Conservation (phyloP, 2,113 vertebrate species). For the Mastomys coucha region DNA sequence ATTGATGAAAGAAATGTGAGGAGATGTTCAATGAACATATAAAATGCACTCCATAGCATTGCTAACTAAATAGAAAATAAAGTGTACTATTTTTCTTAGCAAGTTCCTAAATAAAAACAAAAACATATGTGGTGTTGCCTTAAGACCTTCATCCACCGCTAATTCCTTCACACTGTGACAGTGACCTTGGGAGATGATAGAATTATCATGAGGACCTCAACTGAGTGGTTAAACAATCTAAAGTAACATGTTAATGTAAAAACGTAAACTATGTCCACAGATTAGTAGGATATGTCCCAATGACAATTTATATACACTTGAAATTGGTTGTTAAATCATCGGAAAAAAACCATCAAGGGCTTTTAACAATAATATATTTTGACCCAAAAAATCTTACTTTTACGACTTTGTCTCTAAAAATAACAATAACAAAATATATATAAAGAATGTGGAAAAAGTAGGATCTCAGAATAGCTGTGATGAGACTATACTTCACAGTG, state of each 20-base stretch:
- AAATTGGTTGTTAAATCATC: neutral
- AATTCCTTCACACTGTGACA: neutral
- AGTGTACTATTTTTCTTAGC: neutral
- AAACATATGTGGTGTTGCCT: neutral
- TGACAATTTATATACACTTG: neutral
- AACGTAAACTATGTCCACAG: neutral
- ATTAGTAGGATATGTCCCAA: neutral
- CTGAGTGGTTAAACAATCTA: neutral
- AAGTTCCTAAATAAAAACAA: conserved; percentile 11
- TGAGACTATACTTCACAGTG: neutral
- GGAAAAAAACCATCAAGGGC: neutral
- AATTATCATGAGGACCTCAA: neutral
- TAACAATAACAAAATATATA: neutral
- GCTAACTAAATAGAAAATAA: conserved; percentile 22
- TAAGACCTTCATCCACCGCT: neutral
- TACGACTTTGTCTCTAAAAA: conserved; percentile 29
- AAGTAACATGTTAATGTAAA: conserved; percentile 7
- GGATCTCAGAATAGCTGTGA: neutral
- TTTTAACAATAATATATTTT: conserved; percentile 43
- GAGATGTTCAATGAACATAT: neutral
- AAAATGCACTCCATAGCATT: neutral
- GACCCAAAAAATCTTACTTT: neutral
- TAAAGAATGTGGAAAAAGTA: neutral
- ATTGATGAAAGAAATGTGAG: neutral
- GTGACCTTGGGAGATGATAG: neutral